Conservation (phyloP, 2,113 vertebrate genomes). For the Crotophaga sulcirostris region DNA sequence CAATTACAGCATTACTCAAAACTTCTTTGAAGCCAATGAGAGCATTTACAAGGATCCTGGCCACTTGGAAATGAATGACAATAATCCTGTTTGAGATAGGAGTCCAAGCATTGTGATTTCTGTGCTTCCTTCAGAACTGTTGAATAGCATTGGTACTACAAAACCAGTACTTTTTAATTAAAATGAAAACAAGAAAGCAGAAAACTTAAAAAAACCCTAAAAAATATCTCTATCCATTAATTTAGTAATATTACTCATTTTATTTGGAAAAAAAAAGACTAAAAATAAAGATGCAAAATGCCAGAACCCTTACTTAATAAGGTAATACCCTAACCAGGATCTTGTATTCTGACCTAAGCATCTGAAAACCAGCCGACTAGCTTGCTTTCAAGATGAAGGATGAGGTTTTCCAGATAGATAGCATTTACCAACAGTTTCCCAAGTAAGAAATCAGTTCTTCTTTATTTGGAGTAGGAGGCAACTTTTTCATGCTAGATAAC, state of each 20-base stretch:
- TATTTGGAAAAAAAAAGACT: neutral
- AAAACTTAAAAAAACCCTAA: neutral
- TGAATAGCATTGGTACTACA: neutral
- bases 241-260: neutral
- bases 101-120: neutral
- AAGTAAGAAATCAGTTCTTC: neutral
- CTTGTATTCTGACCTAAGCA: neutral
- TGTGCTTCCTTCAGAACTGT: neutral
- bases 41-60: neutral
- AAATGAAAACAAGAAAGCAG: neutral
- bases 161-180: neutral
- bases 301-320: neutral
- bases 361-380: neutral
- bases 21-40: neutral
- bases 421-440: neutral
- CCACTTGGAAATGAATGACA: neutral
- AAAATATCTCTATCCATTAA: neutral
- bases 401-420: neutral
- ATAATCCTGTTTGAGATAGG: neutral
- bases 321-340: neutral
- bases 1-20: neutral
- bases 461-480: neutral
- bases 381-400: neutral
- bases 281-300: neutral
- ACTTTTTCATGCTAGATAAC: neutral